Evolutionary conservation across 1,140 invertebrate genomes (phyloP).

Genomic region (Anastatus disparis): DNA sequence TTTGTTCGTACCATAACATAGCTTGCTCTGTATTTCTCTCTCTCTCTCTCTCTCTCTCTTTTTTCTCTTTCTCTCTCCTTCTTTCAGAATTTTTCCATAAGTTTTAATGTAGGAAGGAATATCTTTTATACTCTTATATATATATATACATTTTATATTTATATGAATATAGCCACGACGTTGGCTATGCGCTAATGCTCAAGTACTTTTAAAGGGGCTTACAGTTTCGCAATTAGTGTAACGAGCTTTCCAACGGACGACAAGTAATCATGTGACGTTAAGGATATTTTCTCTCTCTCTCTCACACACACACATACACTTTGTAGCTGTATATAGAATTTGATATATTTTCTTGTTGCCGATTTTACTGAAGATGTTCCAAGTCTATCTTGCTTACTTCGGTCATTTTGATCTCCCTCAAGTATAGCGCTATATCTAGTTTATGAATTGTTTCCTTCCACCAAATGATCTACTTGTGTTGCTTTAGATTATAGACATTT

Average conservation of each 20-base stretch:
- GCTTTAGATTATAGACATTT: too few species aligned
- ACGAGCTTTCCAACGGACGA: conserved; percentile 35
- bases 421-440: background rate
- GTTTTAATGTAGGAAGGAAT: too few species aligned
- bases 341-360: background rate
- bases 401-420: too few species aligned
- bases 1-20: conserved; percentile 26
- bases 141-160: too few species aligned
- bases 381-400: background rate
- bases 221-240: conserved; percentile 39
- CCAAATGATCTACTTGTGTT: conserved; percentile 14
- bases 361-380: background rate
- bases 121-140: too few species aligned
- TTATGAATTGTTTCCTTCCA: background rate
- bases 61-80: too few species aligned
- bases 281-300: background rate
- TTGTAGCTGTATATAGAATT: background rate
- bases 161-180: too few species aligned
- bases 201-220: conserved; percentile 24
- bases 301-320: background rate
- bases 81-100: too few species aligned
- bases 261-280: conserved; percentile 28
- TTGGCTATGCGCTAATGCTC: background rate
- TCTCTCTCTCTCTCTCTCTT: too few species aligned
- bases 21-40: too few species aligned